Conservation (phyloP, 2,888 invertebrate genomes). For the Lycophotia porphyrea region DNA sequence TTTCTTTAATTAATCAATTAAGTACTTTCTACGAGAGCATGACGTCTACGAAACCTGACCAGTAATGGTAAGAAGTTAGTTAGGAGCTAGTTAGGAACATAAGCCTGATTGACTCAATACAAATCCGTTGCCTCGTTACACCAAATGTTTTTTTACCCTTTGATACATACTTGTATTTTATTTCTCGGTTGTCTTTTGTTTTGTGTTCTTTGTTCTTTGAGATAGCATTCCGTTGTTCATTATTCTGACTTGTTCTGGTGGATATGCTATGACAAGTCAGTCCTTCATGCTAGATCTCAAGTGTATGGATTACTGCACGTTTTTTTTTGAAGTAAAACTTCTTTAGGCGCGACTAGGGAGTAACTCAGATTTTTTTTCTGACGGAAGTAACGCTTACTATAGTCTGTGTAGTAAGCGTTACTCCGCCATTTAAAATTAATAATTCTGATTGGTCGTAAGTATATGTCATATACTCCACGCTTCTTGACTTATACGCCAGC, state of each 20-base stretch:
- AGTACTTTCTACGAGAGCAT: not conserved
- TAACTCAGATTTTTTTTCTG: no score
- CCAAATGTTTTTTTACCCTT: constrained; percentile 27
- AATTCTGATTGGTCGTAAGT: no score
- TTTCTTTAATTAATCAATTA: constrained; percentile 32
- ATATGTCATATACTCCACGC: no score
- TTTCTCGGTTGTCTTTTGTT: constrained; percentile 24
- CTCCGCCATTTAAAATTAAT: no score
- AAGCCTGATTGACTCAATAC: constrained; percentile 48
- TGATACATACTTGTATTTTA: constrained; percentile 18
- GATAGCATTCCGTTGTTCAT: not conserved
- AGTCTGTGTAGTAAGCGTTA: no score
- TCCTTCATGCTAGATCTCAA: not conserved
- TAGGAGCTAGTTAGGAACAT: constrained; percentile 30
- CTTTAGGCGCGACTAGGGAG: no score
- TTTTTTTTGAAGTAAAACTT: no score
- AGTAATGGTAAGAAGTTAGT: constrained; percentile 22
- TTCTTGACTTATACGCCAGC: no score
- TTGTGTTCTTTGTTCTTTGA: constrained; percentile 12
- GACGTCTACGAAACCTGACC: constrained; percentile 10
- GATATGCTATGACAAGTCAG: not conserved
- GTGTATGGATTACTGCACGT: not conserved
- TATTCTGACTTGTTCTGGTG: constrained; percentile 3
- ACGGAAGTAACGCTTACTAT: no score
- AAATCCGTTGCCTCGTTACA: constrained; percentile 43